These are phyloP conservation scores for Dasypus novemcinctus DNA, from an alignment of 2,113 vertebrate genomes.

Conservation along the genomic window DNA sequence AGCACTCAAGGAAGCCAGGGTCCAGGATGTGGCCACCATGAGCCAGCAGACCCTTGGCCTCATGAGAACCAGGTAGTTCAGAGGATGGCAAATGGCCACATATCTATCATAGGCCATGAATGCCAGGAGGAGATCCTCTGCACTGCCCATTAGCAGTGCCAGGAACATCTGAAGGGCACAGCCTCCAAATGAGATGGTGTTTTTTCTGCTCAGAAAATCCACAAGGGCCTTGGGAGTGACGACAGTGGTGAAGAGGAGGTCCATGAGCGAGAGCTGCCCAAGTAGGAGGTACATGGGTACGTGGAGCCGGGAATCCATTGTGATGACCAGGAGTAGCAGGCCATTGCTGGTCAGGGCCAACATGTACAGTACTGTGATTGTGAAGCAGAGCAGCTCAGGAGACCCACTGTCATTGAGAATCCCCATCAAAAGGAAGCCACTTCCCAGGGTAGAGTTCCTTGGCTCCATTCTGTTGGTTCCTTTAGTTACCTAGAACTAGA, in stretches of 20 bases:
- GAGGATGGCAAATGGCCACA: slow-evolving; percentile 74
- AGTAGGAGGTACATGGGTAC: slow-evolving; percentile 72
- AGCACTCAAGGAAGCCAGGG: slow-evolving; percentile 37
- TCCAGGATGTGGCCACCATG: too few species aligned
- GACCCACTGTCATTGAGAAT: neutral
- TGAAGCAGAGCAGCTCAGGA: neutral
- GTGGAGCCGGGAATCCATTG: neutral
- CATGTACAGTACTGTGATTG: slow-evolving; percentile 22
- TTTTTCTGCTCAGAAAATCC: slow-evolving; percentile 42
- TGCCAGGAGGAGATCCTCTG: slow-evolving; percentile 68
- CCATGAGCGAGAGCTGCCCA: slow-evolving; percentile 67
- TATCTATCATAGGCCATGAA: slow-evolving; percentile 78
- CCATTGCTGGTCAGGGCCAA: slow-evolving; percentile 63
- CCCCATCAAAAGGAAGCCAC: too few species aligned
- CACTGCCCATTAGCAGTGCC: slow-evolving; percentile 38
- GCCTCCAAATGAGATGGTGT: slow-evolving; percentile 59
- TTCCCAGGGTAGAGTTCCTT: too few species aligned
- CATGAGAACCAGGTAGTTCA: too few species aligned
- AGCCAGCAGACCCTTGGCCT: too few species aligned
- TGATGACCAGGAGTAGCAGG: slow-evolving; percentile 62
- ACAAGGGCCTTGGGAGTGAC: slow-evolving; percentile 63
- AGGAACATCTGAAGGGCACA: slow-evolving; percentile 76
- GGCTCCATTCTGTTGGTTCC: slow-evolving; percentile 16
- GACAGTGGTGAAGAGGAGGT: slow-evolving; percentile 66
- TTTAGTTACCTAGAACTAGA: neutral